phyloP scores from a whole-genome alignment of 2,888 invertebrate genomes.

The Andrena hattorfiana region DNA sequence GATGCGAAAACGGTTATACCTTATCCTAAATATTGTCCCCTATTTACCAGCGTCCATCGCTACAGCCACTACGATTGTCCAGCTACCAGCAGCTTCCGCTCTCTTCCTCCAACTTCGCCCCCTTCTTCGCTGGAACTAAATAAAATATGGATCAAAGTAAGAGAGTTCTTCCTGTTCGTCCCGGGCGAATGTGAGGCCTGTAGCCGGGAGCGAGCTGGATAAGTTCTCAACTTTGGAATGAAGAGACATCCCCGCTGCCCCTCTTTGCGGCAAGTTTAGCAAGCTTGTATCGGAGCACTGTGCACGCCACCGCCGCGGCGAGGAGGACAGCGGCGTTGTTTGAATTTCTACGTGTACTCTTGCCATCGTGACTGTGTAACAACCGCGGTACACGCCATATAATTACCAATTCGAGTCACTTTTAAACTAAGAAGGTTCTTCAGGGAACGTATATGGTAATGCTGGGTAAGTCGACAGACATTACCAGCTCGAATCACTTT shows the following conservation, averaged over 20 bases:
- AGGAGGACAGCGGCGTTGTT: slow-evolving; percentile 35
- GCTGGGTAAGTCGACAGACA: not conserved
- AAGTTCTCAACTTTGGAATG: slow-evolving; percentile 76
- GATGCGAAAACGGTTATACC: slow-evolving; percentile 67
- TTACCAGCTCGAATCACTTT: slow-evolving; percentile 12
- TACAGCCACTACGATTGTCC: slow-evolving; percentile 16
- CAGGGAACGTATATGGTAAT: slow-evolving; percentile 3
- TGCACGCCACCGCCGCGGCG: slow-evolving; percentile 44
- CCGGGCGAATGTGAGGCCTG: slow-evolving; percentile 60
- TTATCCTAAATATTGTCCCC: slow-evolving; percentile 29
- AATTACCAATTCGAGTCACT: slow-evolving; percentile 5
- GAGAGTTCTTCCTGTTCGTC: slow-evolving; percentile 53
- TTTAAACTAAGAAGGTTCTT: slow-evolving; percentile 2
- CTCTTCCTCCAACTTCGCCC: slow-evolving; percentile 22
- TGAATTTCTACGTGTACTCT: slow-evolving; percentile 16
- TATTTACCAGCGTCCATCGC: slow-evolving; percentile 13
- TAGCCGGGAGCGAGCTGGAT: slow-evolving; percentile 59
- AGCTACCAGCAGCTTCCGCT: slow-evolving; percentile 14
- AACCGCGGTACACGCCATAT: slow-evolving; percentile 6
- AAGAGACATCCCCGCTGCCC: slow-evolving; percentile 55
- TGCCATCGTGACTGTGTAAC: slow-evolving; percentile 40
- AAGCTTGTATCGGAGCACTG: slow-evolving; percentile 72
- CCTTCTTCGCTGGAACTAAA: slow-evolving; percentile 63
- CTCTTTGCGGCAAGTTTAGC: slow-evolving; percentile 72
- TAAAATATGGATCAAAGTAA: slow-evolving; percentile 79